phyloP scores from a whole-genome alignment of 2,888 invertebrate species.

The Dasypolia templi region DNA sequence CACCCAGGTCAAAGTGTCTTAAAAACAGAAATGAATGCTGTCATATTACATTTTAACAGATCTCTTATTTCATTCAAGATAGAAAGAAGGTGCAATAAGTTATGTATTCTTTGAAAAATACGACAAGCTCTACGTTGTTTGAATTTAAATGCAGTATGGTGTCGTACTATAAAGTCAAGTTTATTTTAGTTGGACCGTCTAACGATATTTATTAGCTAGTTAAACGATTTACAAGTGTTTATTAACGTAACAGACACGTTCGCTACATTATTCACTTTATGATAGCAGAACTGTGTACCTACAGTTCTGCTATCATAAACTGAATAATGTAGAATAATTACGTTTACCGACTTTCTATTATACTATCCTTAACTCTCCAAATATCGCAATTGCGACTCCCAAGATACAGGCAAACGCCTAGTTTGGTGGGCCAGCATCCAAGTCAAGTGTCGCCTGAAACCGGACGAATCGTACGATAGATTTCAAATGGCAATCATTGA shows the following conservation, averaged over 20 bases:
- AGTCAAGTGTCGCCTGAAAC: too few relatives aligned
- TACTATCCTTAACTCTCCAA: too few relatives aligned
- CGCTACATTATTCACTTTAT: neutral
- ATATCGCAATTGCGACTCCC: neutral
- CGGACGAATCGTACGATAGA: too few relatives aligned
- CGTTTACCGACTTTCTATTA: too few relatives aligned
- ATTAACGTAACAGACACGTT: neutral
- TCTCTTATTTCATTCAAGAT: neutral
- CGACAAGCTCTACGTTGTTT: neutral
- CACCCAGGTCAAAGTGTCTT: neutral
- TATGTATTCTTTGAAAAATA: neutral
- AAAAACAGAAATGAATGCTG: neutral
- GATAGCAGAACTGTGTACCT: neutral
- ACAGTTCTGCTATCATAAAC: too few relatives aligned
- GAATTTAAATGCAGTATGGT: conserved; percentile 1
- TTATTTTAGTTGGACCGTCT: conserved; percentile 26
- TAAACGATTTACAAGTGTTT: conserved; percentile 30
- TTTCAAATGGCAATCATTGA: too few relatives aligned
- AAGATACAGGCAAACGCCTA: neutral
- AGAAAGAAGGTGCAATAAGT: neutral
- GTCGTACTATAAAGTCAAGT: neutral
- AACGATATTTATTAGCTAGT: conserved; percentile 22
- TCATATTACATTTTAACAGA: neutral
- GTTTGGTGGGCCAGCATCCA: neutral
- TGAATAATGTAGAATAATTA: too few relatives aligned